Conservation (phyloP, 2,888 invertebrate genomes). For the Argyresthia goedartella region DNA sequence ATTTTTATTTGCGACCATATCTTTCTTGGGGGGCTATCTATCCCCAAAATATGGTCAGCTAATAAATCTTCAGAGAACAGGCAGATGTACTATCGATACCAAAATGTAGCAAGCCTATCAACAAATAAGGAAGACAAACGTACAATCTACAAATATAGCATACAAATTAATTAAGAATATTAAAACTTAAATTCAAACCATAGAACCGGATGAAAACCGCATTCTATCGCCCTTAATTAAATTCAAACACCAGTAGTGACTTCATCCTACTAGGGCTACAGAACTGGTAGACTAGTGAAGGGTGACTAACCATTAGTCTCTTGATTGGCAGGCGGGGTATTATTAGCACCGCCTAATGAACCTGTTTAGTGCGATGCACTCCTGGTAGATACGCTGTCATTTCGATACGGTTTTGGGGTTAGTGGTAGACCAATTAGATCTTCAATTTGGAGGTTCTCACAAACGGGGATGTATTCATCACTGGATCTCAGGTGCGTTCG, state of each 20-base stretch:
- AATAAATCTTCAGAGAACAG: no score
- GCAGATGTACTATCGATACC: no score
- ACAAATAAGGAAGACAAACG: neutral
- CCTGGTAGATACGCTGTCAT: conserved; percentile 32
- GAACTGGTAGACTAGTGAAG: conserved; percentile 18
- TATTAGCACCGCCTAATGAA: conserved; percentile 59
- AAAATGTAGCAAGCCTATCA: no score
- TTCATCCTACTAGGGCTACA: neutral
- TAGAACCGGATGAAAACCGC: neutral
- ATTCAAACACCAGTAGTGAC: neutral
- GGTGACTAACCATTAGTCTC: conserved; percentile 43
- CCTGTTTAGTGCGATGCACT: conserved; percentile 37
- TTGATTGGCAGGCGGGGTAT: conserved; percentile 48
- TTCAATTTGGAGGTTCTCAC: neutral
- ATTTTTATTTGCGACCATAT: no score
- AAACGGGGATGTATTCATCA: neutral
- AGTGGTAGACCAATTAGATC: neutral
- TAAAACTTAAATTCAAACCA: neutral
- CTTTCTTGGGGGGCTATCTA: no score
- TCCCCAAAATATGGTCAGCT: no score
- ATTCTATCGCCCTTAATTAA: neutral
- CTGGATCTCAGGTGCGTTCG: no score
- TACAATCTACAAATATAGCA: neutral
- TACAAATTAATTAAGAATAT: neutral
- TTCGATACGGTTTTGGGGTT: conserved; percentile 23